Conservation (phyloP, 2,797 vertebrate genomes). For the Lepidocolaptes lacrymiger region DNA sequence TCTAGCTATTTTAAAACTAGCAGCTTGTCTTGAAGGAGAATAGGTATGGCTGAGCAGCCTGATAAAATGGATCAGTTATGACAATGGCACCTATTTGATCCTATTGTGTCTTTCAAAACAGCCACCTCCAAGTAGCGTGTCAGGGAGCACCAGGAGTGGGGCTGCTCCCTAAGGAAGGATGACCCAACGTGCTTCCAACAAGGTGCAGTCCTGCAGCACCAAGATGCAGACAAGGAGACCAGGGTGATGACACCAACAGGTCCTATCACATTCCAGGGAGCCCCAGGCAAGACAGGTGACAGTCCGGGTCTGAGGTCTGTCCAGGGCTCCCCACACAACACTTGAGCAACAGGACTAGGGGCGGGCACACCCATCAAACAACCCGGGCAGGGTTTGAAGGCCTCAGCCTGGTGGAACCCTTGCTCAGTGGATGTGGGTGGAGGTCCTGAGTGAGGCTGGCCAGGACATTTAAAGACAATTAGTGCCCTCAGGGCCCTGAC, state of each 20-base stretch:
- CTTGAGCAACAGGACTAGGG: neutral
- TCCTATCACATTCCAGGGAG: neutral
- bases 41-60: neutral
- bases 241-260: neutral
- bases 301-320: neutral
- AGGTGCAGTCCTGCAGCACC: neutral
- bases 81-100: neutral
- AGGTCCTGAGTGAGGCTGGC: neutral
- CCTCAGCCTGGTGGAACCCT: neutral
- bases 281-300: neutral
- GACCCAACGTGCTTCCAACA: rapidly evolving
- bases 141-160: neutral
- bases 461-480: neutral
- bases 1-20: neutral
- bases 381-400: neutral
- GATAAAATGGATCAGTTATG: neutral
- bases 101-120: neutral
- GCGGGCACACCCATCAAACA: neutral
- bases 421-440: neutral
- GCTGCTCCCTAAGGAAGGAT: neutral
- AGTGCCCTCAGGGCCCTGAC: neutral
- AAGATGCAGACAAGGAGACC: neutral
- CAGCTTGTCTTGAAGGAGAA: neutral
- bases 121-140: rapidly evolving
- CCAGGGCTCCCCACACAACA: neutral